A percentile compares a stretch with the other conserved stretches of the same genome.
Conservation (phyloP, 2,888 invertebrate genomes). For the Omphaloscelis lunosa region DNA sequence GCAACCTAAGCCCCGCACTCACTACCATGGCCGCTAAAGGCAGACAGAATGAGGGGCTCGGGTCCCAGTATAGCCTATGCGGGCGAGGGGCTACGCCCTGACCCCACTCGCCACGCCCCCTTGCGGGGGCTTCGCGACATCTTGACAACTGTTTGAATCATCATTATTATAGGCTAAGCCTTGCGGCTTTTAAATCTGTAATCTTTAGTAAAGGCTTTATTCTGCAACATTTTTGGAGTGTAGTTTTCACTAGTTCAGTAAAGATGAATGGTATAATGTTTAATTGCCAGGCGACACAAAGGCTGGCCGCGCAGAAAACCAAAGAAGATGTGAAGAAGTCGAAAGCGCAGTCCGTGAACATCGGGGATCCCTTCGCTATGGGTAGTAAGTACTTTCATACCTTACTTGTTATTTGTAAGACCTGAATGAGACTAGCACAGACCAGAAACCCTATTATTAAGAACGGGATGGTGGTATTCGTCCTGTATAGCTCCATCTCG, state of each 20-base stretch:
- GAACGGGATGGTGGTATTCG: background rate
- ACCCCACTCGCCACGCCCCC: no score
- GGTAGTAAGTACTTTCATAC: slow-evolving; percentile 76
- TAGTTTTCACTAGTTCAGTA: background rate
- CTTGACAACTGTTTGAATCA: background rate
- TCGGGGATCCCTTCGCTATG: slow-evolving; percentile 90
- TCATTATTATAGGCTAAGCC: background rate
- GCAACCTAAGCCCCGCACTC: no score
- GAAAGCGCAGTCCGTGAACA: slow-evolving; percentile 90
- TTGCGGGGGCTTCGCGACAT: no score
- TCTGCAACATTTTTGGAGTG: background rate
- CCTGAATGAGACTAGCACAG: background rate
- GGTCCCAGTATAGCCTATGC: no score
- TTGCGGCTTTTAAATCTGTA: background rate
- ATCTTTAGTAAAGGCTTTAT: background rate
- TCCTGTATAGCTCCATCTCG: background rate
- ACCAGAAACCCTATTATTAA: background rate
- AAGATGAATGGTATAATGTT: background rate
- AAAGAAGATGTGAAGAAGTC: slow-evolving; percentile 96
- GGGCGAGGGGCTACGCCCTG: no score
- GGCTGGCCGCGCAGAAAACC: slow-evolving; percentile 96
- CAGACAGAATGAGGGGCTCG: no score
- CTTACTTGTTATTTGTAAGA: background rate
- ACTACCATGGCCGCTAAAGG: no score
- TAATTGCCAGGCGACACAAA: slow-evolving; percentile 93